These are phyloP conservation scores for Drosophila acutilabella DNA, from an alignment of 2,888 invertebrate genomes.

Conservation along the genomic window DNA sequence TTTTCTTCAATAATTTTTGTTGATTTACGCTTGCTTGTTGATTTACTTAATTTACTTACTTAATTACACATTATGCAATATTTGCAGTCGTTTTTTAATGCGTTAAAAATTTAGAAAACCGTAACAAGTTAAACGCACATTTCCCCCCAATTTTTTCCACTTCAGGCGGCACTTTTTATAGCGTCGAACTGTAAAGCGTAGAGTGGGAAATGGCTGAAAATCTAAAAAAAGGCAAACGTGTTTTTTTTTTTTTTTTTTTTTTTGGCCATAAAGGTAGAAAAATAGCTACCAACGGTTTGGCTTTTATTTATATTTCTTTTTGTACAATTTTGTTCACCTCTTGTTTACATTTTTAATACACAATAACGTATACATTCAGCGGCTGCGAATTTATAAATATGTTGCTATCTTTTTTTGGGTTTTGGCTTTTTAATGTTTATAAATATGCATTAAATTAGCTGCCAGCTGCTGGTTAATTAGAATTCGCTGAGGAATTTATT, in stretches of 20 bases:
- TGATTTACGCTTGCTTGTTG: conserved; percentile 15
- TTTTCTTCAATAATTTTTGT: neutral
- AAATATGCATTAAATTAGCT: conserved; percentile 65
- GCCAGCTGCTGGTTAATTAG: conserved; percentile 48
- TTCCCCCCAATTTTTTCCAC: conserved; percentile 1
- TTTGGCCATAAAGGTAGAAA: conserved; percentile 31
- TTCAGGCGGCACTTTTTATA: conserved; percentile 37
- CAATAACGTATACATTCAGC: conserved; percentile 48
- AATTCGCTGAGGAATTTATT: conserved; percentile 42
- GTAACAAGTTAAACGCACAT: conserved; percentile 54
- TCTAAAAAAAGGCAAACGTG: conserved; percentile 54
- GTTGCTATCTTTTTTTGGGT: conserved; percentile 30
- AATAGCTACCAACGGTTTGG: conserved; percentile 26
- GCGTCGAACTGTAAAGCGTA: conserved; percentile 33
- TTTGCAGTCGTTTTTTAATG: conserved; percentile 31
- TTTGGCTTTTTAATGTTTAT: conserved; percentile 45
- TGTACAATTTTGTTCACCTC: conserved; percentile 21
- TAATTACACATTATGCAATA: conserved; percentile 59
- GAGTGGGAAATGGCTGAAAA: conserved; percentile 11
- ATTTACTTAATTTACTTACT: conserved; percentile 29
- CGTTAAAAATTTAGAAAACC: conserved; percentile 53
- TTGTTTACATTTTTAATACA: conserved; percentile 73
- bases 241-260: conserved; percentile 48
- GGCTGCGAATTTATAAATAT: conserved; percentile 54
- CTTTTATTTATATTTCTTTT: conserved; percentile 4